Evolutionary conservation across 2,113 vertebrate genomes (phyloP).

Genomic region (Lynx canadensis): DNA sequence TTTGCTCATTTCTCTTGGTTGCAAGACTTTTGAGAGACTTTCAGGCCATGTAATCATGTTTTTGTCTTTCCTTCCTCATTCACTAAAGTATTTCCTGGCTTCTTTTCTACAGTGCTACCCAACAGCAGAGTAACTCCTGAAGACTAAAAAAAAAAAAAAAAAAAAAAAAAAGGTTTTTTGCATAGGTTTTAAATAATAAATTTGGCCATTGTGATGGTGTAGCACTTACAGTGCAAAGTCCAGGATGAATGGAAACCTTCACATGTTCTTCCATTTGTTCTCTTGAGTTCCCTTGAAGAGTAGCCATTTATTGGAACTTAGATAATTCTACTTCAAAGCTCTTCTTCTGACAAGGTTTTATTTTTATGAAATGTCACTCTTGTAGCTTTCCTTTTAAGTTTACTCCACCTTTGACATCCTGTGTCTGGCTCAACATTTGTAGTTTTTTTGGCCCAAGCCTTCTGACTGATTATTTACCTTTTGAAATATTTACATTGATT

Average conservation of each 20-base stretch:
- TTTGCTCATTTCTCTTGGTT: slow-evolving; percentile 38
- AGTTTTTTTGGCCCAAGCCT: slow-evolving; percentile 54
- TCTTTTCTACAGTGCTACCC: neutral
- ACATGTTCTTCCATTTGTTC: neutral
- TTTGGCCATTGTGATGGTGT: neutral
- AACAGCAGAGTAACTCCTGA: neutral
- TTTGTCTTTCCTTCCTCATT: neutral
- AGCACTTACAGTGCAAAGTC: neutral
- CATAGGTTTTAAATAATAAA: neutral
- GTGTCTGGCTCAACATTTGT: slow-evolving; percentile 61
- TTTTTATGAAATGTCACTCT: slow-evolving; percentile 52
- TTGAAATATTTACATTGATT: slow-evolving; percentile 80
- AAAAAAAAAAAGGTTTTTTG: neutral
- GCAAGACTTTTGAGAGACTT: neutral
- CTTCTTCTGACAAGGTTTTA: slow-evolving; percentile 56
- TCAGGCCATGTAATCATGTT: neutral
- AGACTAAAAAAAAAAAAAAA: neutral
- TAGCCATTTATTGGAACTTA: neutral
- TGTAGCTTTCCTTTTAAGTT: slow-evolving; percentile 72
- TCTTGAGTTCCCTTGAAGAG: neutral
- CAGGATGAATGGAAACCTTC: neutral
- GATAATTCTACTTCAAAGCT: slow-evolving; percentile 40
- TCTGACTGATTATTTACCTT: slow-evolving; percentile 80
- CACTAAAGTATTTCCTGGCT: neutral
- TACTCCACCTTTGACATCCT: slow-evolving; percentile 28